Percentiles rank a stretch among this genome's conserved stretches.
Conservation (phyloP, 2,888 invertebrate genomes). For the Netelia inedita region DNA sequence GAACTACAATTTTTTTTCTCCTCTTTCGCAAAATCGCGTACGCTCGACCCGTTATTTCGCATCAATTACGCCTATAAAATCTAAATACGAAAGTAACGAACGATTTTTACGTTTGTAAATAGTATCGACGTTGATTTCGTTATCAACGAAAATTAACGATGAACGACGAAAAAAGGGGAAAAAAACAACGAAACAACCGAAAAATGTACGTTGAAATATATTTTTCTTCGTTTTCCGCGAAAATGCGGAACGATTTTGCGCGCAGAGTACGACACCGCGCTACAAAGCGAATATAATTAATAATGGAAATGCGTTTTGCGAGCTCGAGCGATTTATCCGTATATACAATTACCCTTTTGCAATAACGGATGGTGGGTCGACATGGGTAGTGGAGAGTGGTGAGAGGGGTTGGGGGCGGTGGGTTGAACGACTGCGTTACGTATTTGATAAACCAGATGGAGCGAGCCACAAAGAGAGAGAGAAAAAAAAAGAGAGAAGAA, state of each 20-base stretch:
- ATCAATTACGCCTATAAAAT: too few species aligned
- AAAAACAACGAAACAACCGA: too few species aligned
- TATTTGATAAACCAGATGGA: slow-evolving; percentile 17
- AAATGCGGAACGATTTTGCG: background rate
- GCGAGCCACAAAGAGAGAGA: background rate
- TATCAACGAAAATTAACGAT: too few species aligned
- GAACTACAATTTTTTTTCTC: too few species aligned
- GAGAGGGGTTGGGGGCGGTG: background rate
- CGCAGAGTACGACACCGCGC: background rate
- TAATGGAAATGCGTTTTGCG: background rate
- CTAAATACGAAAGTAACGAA: too few species aligned
- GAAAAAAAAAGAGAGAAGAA: background rate
- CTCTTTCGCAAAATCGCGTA: too few species aligned
- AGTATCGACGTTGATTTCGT: too few species aligned
- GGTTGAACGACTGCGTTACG: background rate
- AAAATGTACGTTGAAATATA: too few species aligned
- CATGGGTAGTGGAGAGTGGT: background rate
- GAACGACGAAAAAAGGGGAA: too few species aligned
- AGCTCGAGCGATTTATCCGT: background rate
- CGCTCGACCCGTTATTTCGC: too few species aligned
- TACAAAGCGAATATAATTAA: slow-evolving; percentile 3
- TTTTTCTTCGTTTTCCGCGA: background rate
- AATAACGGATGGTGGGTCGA: background rate
- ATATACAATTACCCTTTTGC: slow-evolving; percentile 8
- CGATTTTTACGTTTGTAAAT: too few species aligned